Evolutionary conservation across 2,797 vertebrate species (phyloP), one percentile per base, ranked within the genome.

Genomic region (Moxostoma hubbsi): DNA sequence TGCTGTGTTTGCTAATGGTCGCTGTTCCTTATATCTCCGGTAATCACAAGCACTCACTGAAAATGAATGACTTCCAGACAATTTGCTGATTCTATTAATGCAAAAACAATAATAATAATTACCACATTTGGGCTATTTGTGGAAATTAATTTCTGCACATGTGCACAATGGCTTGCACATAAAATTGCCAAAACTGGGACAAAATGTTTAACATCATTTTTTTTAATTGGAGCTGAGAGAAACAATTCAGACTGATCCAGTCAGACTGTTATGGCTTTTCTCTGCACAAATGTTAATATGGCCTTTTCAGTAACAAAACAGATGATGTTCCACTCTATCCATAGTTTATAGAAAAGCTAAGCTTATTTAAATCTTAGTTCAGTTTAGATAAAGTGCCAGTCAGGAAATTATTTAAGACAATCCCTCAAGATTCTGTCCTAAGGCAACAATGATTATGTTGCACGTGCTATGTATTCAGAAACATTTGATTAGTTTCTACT

Each of bases 371-470:
- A 24, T 1, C 24, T 5, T 8, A 5, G 12, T 3, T 69, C n/a
- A 10, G n/a, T 43, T 68, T 5, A 13, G 12, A 68, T 68, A 13
- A 68, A 53, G 50, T 2, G n/a, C 0, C 2, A 51, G 64, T 18
- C 64, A 49, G 6, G 9, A 12, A 1, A 59, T 59, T 18, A 53
- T 11, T 36, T 3, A 51, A 67, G 6, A 50, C 15, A 51, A 24
- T 36, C 12, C 66, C 50, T 9, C 67, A 69, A 69, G 12, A 51
- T 69, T 54, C 50, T 9, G 49, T 68, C 66, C 12, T n/a, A 68
- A 18, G 49, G 7, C 16, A n/a, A 8, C 49, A 53, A 11, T 36
- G 49, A 5, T 53, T 9, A 51, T 49, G 8, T 4, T 53, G 51
- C 53, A n/a, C 11, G 53, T 24, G 7, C 16, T 13, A 67, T 66